Conservation (phyloP, 2,888 invertebrate genomes). For the Harmothoe impar region DNA sequence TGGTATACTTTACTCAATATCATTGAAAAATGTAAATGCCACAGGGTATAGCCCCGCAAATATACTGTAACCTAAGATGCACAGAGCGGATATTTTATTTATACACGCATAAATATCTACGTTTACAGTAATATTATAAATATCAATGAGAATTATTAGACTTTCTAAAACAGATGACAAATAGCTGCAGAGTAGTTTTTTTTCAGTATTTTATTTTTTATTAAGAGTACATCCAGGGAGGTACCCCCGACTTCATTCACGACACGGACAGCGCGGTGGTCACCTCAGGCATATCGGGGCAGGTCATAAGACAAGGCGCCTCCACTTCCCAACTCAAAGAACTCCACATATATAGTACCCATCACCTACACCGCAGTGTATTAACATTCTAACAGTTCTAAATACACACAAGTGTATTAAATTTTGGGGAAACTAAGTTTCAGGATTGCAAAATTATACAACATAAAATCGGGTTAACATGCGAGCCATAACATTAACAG, state of each 20-base stretch:
- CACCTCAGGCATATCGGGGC: neutral
- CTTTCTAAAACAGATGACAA: too few species aligned
- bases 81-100: too few species aligned
- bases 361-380: conserved; percentile 26
- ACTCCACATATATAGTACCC: neutral
- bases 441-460: neutral
- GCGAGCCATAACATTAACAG: neutral
- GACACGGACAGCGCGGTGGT: conserved; percentile 38
- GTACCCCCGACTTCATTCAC: conserved; percentile 15
- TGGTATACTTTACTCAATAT: too few species aligned
- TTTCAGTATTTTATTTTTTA: conserved; percentile 22
- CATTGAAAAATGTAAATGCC: too few species aligned
- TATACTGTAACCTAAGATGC: too few species aligned
- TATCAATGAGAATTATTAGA: too few species aligned
- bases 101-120: too few species aligned
- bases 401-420: neutral
- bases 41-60: too few species aligned
- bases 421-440: neutral
- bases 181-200: neutral
- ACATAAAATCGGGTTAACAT: conserved; percentile 4
- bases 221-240: neutral
- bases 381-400: neutral
- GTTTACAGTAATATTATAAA: too few species aligned
- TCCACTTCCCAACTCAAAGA: neutral
- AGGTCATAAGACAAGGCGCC: neutral